Percentiles rank a stretch among this genome's conserved stretches.
phyloP scores from a whole-genome alignment of 2,113 vertebrate genomes.

The Geococcyx californianus region DNA sequence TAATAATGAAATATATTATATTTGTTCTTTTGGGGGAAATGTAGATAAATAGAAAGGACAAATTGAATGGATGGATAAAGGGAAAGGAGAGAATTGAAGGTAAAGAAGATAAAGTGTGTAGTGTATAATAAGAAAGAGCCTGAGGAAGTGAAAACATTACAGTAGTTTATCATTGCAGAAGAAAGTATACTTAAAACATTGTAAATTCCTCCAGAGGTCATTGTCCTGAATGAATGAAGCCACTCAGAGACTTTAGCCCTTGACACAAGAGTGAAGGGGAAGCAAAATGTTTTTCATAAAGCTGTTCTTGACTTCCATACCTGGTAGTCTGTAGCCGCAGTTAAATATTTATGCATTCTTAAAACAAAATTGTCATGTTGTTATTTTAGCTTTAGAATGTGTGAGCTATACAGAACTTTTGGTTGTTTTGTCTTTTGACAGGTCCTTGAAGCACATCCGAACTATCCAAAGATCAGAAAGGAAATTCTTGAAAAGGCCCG shows the following conservation, averaged over 20 bases:
- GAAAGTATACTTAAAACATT: not conserved
- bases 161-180: not conserved
- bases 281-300: not conserved
- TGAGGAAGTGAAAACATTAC: not conserved
- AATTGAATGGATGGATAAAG: not conserved
- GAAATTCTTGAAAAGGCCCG: slow-evolving; percentile 98
- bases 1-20: not conserved
- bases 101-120: not conserved
- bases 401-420: not conserved
- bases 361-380: not conserved
- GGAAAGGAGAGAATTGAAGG: not conserved
- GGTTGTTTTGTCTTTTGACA: slow-evolving; percentile 64
- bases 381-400: not conserved
- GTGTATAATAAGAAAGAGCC: not conserved
- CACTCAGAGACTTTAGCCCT: not conserved
- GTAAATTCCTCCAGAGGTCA: not conserved
- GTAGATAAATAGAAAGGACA: not conserved
- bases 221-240: not conserved
- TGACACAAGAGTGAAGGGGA: not conserved
- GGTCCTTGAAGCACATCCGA: slow-evolving; percentile 90
- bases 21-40: not conserved
- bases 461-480: slow-evolving; percentile 95
- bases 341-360: not conserved
- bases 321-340: not conserved
- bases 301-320: not conserved